phyloP scores from a whole-genome alignment of 2,888 invertebrate species.

The Adineta ricciae region DNA sequence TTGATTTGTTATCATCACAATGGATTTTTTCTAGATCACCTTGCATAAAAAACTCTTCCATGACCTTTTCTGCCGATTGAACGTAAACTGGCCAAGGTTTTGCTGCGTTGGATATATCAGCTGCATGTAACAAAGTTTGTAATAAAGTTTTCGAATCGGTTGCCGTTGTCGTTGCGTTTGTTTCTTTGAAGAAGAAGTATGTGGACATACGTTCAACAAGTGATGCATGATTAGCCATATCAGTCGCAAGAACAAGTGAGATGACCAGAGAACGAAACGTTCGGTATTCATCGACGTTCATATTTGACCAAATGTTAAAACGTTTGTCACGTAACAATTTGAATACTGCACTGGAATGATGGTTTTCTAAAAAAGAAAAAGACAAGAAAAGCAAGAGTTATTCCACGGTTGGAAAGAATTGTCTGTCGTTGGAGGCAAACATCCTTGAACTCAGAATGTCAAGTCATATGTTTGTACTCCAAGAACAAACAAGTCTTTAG shows the following conservation, averaged over 20 bases:
- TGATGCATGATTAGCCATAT: conserved; percentile 76
- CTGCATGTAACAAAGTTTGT: not conserved
- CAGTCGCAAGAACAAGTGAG: conserved; percentile 90
- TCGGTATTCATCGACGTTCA: conserved; percentile 71
- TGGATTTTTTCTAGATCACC: not conserved
- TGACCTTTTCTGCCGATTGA: not conserved
- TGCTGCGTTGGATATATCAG: not conserved
- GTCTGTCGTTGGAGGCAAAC: too few species aligned
- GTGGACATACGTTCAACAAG: not conserved
- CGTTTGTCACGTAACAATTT: conserved; percentile 76
- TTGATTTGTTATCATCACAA: not conserved
- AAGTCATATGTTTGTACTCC: too few species aligned
- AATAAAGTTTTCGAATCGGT: not conserved
- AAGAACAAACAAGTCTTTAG: too few species aligned
- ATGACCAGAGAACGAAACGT: conserved; percentile 81
- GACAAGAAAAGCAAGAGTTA: not conserved
- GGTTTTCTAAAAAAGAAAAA: conserved; percentile 66
- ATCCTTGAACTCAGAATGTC: too few species aligned
- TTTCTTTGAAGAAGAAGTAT: not conserved
- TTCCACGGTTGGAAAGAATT: too few species aligned
- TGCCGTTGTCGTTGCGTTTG: not conserved
- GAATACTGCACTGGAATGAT: conserved; percentile 75
- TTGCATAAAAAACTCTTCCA: not conserved
- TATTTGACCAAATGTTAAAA: conserved; percentile 69
- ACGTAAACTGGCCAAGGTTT: not conserved